These are phyloP conservation scores for Xestia sexstrigata DNA, from an alignment of 2,888 invertebrate genomes.

Conservation along the genomic window DNA sequence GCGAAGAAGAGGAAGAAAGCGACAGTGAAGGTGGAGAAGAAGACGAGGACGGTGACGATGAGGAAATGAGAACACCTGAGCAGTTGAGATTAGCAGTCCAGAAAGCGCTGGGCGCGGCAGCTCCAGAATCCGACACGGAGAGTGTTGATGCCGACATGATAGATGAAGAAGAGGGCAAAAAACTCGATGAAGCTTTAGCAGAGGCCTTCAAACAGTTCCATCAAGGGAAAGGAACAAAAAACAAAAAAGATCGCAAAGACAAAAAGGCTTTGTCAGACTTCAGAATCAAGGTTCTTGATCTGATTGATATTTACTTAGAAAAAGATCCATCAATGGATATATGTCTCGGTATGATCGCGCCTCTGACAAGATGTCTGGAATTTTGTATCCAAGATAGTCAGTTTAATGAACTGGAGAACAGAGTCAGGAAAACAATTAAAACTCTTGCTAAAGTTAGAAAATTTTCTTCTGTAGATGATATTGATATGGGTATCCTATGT, in stretches of 20 bases:
- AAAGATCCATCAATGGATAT: constrained; percentile 93
- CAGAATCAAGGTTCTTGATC: constrained; percentile 93
- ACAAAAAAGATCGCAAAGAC: constrained; percentile 91
- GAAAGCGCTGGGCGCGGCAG: constrained; percentile 92
- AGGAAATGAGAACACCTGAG: constrained; percentile 92
- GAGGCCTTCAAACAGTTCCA: constrained; percentile 93
- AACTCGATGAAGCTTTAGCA: constrained; percentile 93
- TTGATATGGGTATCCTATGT: constrained; percentile 89
- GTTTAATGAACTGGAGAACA: constrained; percentile 92
- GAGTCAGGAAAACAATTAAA: constrained; percentile 91
- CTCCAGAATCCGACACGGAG: constrained; percentile 91
- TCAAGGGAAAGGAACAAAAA: constrained; percentile 88
- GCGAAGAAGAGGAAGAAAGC: constrained; percentile 74
- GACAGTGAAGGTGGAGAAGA: constrained; percentile 78
- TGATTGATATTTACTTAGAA: constrained; percentile 94
- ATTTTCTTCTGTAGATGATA: constrained; percentile 90
- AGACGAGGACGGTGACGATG: constrained; percentile 83
- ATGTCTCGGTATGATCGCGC: constrained; percentile 93
- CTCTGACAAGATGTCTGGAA: constrained; percentile 92
- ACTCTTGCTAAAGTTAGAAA: constrained; percentile 91
- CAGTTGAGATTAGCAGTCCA: constrained; percentile 93
- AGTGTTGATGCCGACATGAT: constrained; percentile 94
- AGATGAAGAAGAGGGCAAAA: constrained; percentile 94
- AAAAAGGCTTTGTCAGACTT: constrained; percentile 93
- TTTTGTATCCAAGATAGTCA: constrained; percentile 93